phyloP scores from a whole-genome alignment of 2,888 invertebrate species.

The Pristionchus mayeri region DNA sequence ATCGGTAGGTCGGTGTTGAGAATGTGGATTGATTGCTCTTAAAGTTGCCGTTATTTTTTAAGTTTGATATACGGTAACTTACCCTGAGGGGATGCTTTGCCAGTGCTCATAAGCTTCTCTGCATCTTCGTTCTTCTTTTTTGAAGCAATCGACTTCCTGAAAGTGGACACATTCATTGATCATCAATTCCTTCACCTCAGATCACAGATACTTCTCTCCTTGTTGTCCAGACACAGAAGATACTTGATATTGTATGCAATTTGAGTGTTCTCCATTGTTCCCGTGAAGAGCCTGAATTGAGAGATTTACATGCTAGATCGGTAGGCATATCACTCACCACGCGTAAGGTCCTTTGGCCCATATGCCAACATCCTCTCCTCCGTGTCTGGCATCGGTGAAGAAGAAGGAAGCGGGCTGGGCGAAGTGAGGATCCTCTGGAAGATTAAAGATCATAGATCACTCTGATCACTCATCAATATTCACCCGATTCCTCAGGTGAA shows the following conservation, averaged over 20 bases:
- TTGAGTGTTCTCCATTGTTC: conserved; percentile 47
- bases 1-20: background rate
- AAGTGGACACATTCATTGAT: background rate
- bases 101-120: background rate
- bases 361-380: conserved; percentile 48
- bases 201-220: conserved; percentile 45
- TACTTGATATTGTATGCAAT: conserved; percentile 51
- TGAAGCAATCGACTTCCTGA: background rate
- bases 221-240: conserved; percentile 43
- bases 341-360: conserved; percentile 49
- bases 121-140: background rate
- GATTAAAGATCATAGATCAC: background rate
- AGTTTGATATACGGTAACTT: background rate
- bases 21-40: background rate
- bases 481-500: conserved; percentile 26
- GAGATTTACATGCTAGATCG: background rate
- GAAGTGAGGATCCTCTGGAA: conserved; percentile 33
- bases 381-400: conserved; percentile 17
- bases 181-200: background rate
- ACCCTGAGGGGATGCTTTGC: background rate
- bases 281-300: conserved; percentile 45
- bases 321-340: background rate
- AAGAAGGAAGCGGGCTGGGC: conserved; percentile 11
- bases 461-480: background rate
- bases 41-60: background rate